phyloP scores from a whole-genome alignment of 92 coral and sea anemone species.

The Actinernus sp. region DNA sequence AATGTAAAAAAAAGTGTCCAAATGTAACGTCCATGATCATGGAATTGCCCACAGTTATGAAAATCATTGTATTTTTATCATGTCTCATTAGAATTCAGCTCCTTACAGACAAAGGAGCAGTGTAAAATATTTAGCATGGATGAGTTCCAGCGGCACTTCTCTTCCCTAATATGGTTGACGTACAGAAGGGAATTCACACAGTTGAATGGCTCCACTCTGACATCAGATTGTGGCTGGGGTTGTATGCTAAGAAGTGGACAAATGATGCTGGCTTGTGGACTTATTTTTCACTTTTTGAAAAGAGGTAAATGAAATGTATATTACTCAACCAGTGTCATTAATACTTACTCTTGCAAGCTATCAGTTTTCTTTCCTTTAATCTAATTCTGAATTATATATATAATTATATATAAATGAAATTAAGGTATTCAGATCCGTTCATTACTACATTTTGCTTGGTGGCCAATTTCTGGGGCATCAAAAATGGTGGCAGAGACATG shows the following conservation, averaged over 20 bases:
- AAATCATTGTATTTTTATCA: neutral
- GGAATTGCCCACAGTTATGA: too few species aligned
- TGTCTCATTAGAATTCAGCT: conserved; percentile 56
- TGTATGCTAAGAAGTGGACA: conserved; percentile 99
- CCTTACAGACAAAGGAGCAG: conserved; percentile 42
- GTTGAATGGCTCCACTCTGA: conserved; percentile 81
- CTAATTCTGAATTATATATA: too few species aligned
- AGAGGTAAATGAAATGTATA: conserved; percentile 73
- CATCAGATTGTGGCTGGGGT: conserved; percentile 99
- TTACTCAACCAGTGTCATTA: too few species aligned
- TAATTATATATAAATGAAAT: too few species aligned
- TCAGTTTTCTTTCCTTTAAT: too few species aligned
- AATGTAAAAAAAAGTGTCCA: too few species aligned
- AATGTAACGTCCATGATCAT: too few species aligned
- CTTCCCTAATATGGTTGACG: conserved; percentile 95
- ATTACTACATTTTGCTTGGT: too few species aligned
- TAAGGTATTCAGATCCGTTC: too few species aligned
- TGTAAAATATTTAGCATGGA: conserved; percentile 82
- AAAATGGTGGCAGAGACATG: too few species aligned
- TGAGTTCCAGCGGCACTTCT: conserved; percentile 89
- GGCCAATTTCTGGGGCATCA: too few species aligned
- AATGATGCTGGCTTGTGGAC: conserved; percentile 98
- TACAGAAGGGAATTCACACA: conserved; percentile 93
- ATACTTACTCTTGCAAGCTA: too few species aligned
- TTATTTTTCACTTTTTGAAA: conserved; percentile 87